Evolutionary conservation across 2,113 vertebrate genomes (phyloP).

Genomic region (Holacanthus passer): DNA sequence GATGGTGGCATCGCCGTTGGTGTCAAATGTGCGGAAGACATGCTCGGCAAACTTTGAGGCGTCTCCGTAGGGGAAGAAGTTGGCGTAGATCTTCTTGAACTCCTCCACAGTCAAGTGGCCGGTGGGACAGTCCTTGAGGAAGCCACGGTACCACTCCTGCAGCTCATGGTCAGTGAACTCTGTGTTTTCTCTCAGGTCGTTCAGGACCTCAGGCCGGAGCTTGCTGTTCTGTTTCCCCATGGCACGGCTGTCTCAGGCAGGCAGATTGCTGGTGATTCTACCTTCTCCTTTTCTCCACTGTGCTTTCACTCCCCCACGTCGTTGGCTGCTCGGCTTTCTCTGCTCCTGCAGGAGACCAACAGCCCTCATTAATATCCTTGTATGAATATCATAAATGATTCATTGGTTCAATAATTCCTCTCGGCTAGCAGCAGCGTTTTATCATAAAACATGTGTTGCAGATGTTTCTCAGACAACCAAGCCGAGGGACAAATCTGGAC

Average conservation of each 20-base stretch:
- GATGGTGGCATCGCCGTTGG: slow-evolving; percentile 84
- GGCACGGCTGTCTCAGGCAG: slow-evolving; percentile 23
- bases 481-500: slow-evolving; percentile 19
- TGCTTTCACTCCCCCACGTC: slow-evolving; percentile 34
- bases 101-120: slow-evolving; percentile 86
- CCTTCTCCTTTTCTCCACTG: slow-evolving; percentile 38
- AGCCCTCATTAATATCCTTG: slow-evolving; percentile 67
- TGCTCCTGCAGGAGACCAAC: slow-evolving; percentile 70
- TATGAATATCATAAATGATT: slow-evolving; percentile 75
- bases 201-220: slow-evolving; percentile 85
- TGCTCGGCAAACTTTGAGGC: slow-evolving; percentile 87
- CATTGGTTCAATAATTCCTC: slow-evolving; percentile 65
- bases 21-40: slow-evolving; percentile 86
- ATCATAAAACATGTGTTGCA: slow-evolving; percentile 28
- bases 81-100: slow-evolving; percentile 88
- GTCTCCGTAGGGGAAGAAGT: slow-evolving; percentile 87
- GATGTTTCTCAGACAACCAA: slow-evolving; percentile 24
- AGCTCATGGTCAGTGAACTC: slow-evolving; percentile 86
- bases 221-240: slow-evolving; percentile 89
- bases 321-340: slow-evolving; percentile 48
- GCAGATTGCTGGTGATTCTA: slow-evolving; percentile 1
- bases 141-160: slow-evolving; percentile 87
- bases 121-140: slow-evolving; percentile 86
- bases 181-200: slow-evolving; percentile 85
- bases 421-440: slow-evolving; percentile 42